phyloP scores from a whole-genome alignment of 2,113 vertebrate genomes.

The Bostrychus sinensis region DNA sequence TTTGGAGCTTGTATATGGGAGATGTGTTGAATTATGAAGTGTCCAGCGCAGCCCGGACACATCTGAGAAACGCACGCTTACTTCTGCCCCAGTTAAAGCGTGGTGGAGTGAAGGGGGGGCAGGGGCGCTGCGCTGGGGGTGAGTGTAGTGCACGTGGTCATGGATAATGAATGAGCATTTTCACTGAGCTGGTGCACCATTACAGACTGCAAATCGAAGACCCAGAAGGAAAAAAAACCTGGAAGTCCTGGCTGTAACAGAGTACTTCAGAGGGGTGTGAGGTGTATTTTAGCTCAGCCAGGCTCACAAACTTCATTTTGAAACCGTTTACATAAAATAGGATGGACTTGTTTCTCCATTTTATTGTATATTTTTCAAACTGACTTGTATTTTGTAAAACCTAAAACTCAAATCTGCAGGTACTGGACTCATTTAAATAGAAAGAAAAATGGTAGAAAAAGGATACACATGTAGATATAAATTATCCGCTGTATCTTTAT shows the following conservation, averaged over 20 bases:
- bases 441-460: too few relatives aligned
- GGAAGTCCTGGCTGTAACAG: too few relatives aligned
- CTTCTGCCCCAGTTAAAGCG: background rate
- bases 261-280: background rate
- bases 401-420: too few relatives aligned
- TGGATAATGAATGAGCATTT: slow-evolving; percentile 10
- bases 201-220: background rate
- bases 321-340: background rate
- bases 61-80: background rate
- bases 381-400: too few relatives aligned
- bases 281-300: background rate
- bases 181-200: background rate
- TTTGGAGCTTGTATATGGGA: background rate
- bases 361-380: background rate
- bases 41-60: too few relatives aligned
- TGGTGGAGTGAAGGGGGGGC: too few relatives aligned
- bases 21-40: background rate
- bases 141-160: background rate
- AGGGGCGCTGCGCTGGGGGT: background rate
- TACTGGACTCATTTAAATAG: too few relatives aligned
- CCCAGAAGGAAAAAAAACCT: background rate
- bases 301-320: background rate
- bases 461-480: too few relatives aligned
- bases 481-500: too few relatives aligned
- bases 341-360: background rate